Evolutionary conservation across 2,113 vertebrate species (phyloP), one percentile per base, ranked within the genome.

Genomic region (Otus sunia): DNA sequence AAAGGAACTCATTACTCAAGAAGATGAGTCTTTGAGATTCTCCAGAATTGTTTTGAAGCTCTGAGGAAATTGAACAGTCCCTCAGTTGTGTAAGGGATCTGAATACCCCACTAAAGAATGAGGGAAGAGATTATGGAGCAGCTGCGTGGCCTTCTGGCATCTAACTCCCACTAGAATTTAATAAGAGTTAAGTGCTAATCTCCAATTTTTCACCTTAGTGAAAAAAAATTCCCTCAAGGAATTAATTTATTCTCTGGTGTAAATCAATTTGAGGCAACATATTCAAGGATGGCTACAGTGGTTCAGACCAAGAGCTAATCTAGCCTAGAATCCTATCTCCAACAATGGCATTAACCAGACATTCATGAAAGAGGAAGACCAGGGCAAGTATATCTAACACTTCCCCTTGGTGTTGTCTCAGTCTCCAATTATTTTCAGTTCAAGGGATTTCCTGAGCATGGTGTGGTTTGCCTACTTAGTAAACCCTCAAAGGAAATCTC

Each of bases 31-130:
- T 78, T 45, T 18, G n/a, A 55, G 52, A 47, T 72, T 81, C 83
- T 53, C 47, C 34, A 25, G 77, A 49, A 58, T 6, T 60, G 14
- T 13, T 86, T 60, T 39, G 50, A 80, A 60, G 34, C 27, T 1
- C 30, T 36, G 18, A 67, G 37, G 68, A 67, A 62, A 41, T 9
- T 26, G 41, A 66, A 58, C 39, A 41, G 45, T 23, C 67, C 49
- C 37, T 8, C 3, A 52, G 83, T 62, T 77, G 47, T 18, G 9
- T 4, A 77, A 74, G 43, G 36, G 32, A 34, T 32, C 55, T 53
- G 58, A 82, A 76, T 12, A 39, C 1, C 21, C 37, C 0, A 0
- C 1, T 6, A 34, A 66, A 49, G 11, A 60, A 77, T 0, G 10
- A 68, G 16, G 39, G 49, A 83, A 76, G 34, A 69, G 83, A 45